Evolutionary conservation across 2,113 vertebrate genomes (phyloP).

Genomic region (Leucopsar rothschildi): DNA sequence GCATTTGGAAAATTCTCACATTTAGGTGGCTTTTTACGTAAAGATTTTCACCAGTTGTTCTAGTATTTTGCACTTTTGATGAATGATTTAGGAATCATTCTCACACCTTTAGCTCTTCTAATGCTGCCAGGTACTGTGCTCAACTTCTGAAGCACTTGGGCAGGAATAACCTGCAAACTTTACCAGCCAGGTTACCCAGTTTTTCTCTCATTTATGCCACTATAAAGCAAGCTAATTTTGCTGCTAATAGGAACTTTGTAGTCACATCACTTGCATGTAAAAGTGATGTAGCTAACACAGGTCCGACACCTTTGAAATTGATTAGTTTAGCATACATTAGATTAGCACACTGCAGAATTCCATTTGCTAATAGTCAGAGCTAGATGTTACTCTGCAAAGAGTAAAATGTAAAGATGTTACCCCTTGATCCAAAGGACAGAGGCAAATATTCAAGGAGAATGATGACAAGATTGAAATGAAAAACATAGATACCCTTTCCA

Average conservation of each 20-base stretch:
- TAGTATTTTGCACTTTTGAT: background rate
- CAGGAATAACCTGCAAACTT: background rate
- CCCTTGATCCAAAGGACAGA: background rate
- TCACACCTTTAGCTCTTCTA: background rate
- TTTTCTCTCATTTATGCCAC: background rate
- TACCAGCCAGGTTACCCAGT: background rate
- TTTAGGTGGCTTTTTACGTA: background rate
- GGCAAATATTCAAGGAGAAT: background rate
- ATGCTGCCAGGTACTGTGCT: background rate
- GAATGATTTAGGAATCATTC: background rate
- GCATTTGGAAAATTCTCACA: background rate
- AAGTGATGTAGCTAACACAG: background rate
- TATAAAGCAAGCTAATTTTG: background rate
- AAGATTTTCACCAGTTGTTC: background rate
- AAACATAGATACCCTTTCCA: background rate
- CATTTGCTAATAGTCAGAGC: background rate
- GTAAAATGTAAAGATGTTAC: background rate
- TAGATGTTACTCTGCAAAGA: background rate
- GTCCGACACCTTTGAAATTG: background rate
- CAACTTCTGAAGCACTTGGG: background rate
- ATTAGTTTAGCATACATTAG: background rate
- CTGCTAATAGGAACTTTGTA: background rate
- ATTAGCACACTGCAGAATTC: background rate
- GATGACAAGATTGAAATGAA: background rate
- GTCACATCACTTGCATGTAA: background rate